phyloP scores from a whole-genome alignment of 92 coral and sea anemone genomes.

The Anthopleura xanthogrammica region DNA sequence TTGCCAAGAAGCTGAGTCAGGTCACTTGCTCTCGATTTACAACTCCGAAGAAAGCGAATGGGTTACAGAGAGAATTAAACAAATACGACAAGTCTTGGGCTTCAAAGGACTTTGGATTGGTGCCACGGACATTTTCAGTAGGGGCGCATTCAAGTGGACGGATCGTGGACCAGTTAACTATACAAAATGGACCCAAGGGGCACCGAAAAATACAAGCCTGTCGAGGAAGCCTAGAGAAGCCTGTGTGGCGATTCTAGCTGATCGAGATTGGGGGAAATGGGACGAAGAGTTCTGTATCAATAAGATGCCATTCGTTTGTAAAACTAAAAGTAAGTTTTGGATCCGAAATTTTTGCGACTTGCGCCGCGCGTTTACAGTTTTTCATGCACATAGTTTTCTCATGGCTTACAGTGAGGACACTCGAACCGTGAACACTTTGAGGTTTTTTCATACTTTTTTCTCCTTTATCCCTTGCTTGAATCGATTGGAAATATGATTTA shows the following conservation, averaged over 20 bases:
- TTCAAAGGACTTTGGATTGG: conserved; percentile 75
- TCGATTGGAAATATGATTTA: no score
- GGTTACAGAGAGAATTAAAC: conserved; percentile 58
- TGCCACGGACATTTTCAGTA: conserved; percentile 62
- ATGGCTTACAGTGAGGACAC: no score
- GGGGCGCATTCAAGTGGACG: conserved; percentile 60
- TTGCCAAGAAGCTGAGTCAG: conserved; percentile 68
- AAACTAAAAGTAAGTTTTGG: conserved; percentile 58
- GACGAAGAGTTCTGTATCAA: conserved; percentile 57
- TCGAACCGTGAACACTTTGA: no score
- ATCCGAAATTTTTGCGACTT: not conserved
- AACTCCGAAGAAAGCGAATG: conserved; percentile 59
- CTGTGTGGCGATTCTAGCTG: conserved; percentile 65
- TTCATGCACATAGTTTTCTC: not conserved
- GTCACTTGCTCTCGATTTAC: conserved; percentile 56
- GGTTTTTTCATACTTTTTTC: no score
- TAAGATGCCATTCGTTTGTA: conserved; percentile 68
- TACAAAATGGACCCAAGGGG: conserved; percentile 44
- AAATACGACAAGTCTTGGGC: conserved; percentile 59
- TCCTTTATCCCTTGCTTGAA: no score
- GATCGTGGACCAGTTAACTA: conserved; percentile 51
- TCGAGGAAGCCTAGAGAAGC: conserved; percentile 42
- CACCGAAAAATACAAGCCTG: conserved; percentile 18
- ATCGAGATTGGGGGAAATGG: conserved; percentile 83
- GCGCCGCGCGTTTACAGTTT: not conserved